Conservation (phyloP, 2,888 invertebrate genomes). For the Dendrolimus houi region DNA sequence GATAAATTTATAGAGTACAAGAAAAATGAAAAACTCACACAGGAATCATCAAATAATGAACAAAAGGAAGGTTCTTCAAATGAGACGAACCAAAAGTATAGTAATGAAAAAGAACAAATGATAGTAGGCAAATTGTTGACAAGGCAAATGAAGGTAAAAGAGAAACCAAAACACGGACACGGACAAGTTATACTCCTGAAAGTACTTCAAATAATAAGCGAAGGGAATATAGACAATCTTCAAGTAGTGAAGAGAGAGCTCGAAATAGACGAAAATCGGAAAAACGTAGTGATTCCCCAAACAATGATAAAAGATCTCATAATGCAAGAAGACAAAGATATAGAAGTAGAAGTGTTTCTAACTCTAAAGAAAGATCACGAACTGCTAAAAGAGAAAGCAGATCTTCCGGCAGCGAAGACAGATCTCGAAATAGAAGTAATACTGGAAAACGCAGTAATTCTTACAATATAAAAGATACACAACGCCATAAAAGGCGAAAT, state of each 20-base stretch:
- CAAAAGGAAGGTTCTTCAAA: slow-evolving; percentile 33
- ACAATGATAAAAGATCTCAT: slow-evolving; percentile 24
- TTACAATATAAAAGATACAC: slow-evolving; percentile 10
- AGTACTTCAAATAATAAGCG: slow-evolving; percentile 17
- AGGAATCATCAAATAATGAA: slow-evolving; percentile 38
- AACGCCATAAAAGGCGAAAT: slow-evolving; percentile 7
- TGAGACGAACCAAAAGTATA: slow-evolving; percentile 19
- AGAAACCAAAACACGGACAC: not conserved
- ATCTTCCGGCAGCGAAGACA: slow-evolving; percentile 6
- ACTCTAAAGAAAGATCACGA: slow-evolving; percentile 5
- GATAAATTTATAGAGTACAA: slow-evolving; percentile 84
- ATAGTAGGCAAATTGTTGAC: slow-evolving; percentile 4
- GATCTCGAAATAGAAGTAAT: slow-evolving; percentile 14
- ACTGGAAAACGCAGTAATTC: slow-evolving; percentile 16
- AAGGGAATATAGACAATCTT: slow-evolving; percentile 12
- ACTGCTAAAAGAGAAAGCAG: slow-evolving; percentile 5
- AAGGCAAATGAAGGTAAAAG: slow-evolving; percentile 7
- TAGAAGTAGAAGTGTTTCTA: slow-evolving; percentile 1
- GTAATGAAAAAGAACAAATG: slow-evolving; percentile 17
- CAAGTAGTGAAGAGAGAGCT: not conserved
- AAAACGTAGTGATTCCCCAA: not conserved
- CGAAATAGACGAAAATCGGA: not conserved
- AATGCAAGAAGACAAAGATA: slow-evolving; percentile 25
- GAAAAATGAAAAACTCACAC: slow-evolving; percentile 44
- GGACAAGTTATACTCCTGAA: not conserved